Conservation (phyloP, 2,113 vertebrate species). For the Mesocricetus auratus region DNA sequence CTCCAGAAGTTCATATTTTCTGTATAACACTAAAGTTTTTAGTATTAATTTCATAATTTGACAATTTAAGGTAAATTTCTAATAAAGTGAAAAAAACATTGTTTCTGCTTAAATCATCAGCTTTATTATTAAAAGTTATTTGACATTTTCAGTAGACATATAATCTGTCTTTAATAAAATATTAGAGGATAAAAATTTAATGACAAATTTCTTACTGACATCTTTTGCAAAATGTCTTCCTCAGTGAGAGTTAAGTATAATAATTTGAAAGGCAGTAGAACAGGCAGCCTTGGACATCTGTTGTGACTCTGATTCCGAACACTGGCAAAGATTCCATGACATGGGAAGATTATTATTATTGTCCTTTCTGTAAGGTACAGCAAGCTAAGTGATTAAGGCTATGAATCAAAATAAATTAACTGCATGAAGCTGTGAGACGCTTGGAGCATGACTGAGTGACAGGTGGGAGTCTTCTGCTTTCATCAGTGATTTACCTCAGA, state of each 20-base stretch:
- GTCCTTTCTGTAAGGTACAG: slow-evolving; percentile 73
- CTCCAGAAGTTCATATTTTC: too few relatives aligned
- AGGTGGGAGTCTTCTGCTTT: slow-evolving; percentile 83
- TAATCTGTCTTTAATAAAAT: not conserved
- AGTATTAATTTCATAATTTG: not conserved
- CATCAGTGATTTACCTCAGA: slow-evolving; percentile 80
- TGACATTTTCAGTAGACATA: not conserved
- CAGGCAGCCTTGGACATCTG: slow-evolving; percentile 32
- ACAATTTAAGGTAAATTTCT: slow-evolving; percentile 28
- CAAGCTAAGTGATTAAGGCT: slow-evolving; percentile 81
- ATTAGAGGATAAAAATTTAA: slow-evolving; percentile 47
- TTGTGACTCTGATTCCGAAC: slow-evolving; percentile 43
- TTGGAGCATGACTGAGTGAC: slow-evolving; percentile 77
- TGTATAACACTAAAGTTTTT: not conserved
- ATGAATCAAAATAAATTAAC: slow-evolving; percentile 84
- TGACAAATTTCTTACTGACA: slow-evolving; percentile 2
- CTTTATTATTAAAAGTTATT: slow-evolving; percentile 44
- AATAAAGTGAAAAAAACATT: not conserved
- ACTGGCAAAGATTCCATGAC: slow-evolving; percentile 57
- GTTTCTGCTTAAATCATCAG: slow-evolving; percentile 40
- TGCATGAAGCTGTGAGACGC: slow-evolving; percentile 72
- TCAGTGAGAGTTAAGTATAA: slow-evolving; percentile 19
- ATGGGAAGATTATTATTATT: slow-evolving; percentile 66
- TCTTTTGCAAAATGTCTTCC: not conserved
- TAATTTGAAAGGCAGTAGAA: slow-evolving; percentile 24